A percentile compares a stretch with the other conserved stretches of the same genome.
These are phyloP conservation scores for Pipistrellus kuhlii DNA, from an alignment of 2,797 vertebrate species.

Conservation along the genomic window DNA sequence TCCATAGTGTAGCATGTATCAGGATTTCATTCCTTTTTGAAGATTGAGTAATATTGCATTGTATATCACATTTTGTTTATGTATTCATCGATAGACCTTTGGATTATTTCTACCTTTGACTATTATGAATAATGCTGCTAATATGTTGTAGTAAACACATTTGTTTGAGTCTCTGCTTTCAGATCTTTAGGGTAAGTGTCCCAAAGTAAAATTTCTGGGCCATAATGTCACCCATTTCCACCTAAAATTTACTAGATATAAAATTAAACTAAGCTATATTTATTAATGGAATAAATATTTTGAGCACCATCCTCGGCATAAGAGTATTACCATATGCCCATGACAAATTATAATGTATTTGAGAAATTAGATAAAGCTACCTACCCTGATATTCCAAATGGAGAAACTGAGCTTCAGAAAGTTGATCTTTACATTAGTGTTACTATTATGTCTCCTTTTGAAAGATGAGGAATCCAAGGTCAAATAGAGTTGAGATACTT, in stretches of 20 bases:
- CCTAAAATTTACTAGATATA: neutral
- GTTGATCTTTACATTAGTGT: neutral
- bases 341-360: neutral
- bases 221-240: neutral
- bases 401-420: neutral
- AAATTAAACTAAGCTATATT: constrained; percentile 37
- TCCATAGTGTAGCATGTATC: neutral
- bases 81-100: neutral
- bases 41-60: neutral
- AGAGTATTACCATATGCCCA: neutral
- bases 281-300: neutral
- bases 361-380: constrained; percentile 32
- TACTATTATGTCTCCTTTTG: neutral
- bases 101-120: neutral
- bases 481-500: neutral
- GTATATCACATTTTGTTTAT: neutral
- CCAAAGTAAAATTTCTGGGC: neutral
- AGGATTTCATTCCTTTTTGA: neutral
- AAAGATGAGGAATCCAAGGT: neutral
- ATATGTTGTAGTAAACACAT: neutral
- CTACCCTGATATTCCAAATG: neutral
- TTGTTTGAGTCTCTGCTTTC: neutral
- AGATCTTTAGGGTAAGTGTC: neutral
- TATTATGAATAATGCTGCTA: neutral
- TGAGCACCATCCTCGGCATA: neutral